Percentiles rank a stretch among this genome's conserved stretches.
phyloP scores from a whole-genome alignment of 2,797 vertebrate species.

The Heterohyrax brucei region DNA sequence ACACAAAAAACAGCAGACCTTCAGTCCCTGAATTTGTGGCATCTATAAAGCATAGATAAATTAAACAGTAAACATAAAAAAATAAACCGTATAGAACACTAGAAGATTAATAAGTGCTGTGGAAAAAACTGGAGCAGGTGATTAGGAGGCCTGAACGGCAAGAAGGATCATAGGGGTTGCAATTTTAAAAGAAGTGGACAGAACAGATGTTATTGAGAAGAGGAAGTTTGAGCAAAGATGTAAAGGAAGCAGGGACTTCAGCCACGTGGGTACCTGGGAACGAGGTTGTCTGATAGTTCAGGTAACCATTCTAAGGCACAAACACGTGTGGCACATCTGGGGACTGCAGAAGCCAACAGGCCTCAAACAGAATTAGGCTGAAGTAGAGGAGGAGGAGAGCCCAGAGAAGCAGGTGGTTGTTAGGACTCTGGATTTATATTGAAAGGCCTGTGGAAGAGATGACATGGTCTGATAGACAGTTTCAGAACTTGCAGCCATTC shows the following conservation, averaged over 20 bases:
- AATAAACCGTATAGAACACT: not conserved
- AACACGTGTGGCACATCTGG: not conserved
- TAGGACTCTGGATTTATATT: not conserved
- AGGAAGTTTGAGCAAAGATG: not conserved
- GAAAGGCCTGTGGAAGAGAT: not conserved
- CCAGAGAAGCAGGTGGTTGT: not conserved
- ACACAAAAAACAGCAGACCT: not conserved
- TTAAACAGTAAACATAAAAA: too few relatives aligned
- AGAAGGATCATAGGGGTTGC: not conserved
- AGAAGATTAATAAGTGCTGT: not conserved
- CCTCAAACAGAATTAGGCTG: not conserved
- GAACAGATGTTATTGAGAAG: not conserved
- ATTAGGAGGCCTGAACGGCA: too few relatives aligned
- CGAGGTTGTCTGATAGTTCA: not conserved
- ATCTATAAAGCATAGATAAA: not conserved
- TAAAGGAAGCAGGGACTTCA: not conserved
- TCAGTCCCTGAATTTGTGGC: not conserved
- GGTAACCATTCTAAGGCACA: not conserved
- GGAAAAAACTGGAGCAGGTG: not conserved
- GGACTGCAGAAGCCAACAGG: not conserved
- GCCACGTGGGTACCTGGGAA: not conserved
- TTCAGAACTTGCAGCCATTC: not conserved
- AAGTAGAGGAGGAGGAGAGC: not conserved
- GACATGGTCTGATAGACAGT: not conserved
- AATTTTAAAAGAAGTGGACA: not conserved